Evolutionary conservation across 1,140 invertebrate genomes (phyloP).

Genomic region (Hormaphis cornu): DNA sequence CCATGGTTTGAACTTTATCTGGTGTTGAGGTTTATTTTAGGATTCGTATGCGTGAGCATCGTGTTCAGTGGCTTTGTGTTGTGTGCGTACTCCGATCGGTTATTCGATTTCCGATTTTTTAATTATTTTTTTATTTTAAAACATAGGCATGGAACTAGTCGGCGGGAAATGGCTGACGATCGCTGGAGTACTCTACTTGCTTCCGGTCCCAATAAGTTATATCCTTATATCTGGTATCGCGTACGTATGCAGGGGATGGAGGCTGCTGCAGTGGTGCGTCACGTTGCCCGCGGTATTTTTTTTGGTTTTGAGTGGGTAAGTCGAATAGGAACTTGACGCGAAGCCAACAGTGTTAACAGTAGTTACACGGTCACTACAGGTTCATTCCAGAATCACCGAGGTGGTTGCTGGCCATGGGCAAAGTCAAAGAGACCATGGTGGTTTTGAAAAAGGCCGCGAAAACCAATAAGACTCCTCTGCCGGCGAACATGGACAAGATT

Average conservation of each 20-base stretch:
- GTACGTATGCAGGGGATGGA: slow-evolving; percentile 61
- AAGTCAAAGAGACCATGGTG: slow-evolving; percentile 54
- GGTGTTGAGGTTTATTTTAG: slow-evolving; percentile 51
- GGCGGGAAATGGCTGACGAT: slow-evolving; percentile 63
- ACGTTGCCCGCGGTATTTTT: slow-evolving; percentile 59
- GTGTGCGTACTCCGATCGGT: slow-evolving; percentile 37
- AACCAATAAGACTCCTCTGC: slow-evolving; percentile 52
- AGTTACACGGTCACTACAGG: slow-evolving; percentile 41
- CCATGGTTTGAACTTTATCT: slow-evolving; percentile 57
- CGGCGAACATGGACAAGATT: slow-evolving; percentile 54
- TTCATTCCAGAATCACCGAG: slow-evolving; percentile 74
- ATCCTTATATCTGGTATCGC: slow-evolving; percentile 61
- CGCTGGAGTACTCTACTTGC: slow-evolving; percentile 61
- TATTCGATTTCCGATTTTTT: neutral
- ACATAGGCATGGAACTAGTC: slow-evolving; percentile 56
- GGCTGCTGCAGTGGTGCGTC: slow-evolving; percentile 58
- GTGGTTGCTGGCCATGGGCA: slow-evolving; percentile 68
- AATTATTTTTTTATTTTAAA: neutral
- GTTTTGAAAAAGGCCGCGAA: slow-evolving; percentile 59
- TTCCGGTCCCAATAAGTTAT: slow-evolving; percentile 61
- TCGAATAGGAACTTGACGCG: neutral
- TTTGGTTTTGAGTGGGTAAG: slow-evolving; percentile 53
- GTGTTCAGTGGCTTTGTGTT: slow-evolving; percentile 63
- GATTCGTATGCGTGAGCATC: slow-evolving; percentile 60
- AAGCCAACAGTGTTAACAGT: neutral